Conservation (phyloP, 2,888 invertebrate genomes). For the Darwinula stevensoni region DNA sequence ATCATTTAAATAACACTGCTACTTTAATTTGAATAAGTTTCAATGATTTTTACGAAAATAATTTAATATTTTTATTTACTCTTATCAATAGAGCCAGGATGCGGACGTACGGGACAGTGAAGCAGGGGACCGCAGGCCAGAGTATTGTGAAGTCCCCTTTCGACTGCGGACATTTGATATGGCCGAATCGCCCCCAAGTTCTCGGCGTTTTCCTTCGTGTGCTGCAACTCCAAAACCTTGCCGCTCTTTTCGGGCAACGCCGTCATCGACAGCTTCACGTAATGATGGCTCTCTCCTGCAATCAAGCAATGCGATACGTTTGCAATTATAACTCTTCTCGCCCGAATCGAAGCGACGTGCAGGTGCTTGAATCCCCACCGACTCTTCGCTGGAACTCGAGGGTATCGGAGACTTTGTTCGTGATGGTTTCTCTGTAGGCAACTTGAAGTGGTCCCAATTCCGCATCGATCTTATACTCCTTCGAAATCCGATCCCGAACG, state of each 20-base stretch:
- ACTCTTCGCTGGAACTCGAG: constrained; percentile 29
- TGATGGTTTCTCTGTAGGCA: constrained; percentile 52
- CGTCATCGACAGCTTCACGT: no score
- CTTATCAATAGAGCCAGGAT: no score
- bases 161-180: constrained; percentile 33
- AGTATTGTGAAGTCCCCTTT: constrained; percentile 35
- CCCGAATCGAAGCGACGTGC: no score
- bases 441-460: constrained; percentile 74
- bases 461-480: constrained; percentile 68
- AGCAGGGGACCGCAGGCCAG: constrained; percentile 53
- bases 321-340: no score
- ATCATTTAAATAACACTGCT: no score
- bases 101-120: constrained; percentile 51
- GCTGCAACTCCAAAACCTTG: constrained; percentile 16
- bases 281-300: no score
- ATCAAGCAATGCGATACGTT: no score
- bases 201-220: constrained; percentile 13
- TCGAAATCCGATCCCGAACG: constrained; percentile 52
- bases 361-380: no score
- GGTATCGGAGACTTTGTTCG: constrained; percentile 17
- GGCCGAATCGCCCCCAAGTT: constrained; percentile 33
- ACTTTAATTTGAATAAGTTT: no score
- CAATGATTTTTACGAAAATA: no score
- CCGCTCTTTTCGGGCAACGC: not conserved
- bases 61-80: no score